These are phyloP conservation scores for Chaetoderma sp. DNA, from an alignment of 2,888 invertebrate species.

Conservation along the genomic window DNA sequence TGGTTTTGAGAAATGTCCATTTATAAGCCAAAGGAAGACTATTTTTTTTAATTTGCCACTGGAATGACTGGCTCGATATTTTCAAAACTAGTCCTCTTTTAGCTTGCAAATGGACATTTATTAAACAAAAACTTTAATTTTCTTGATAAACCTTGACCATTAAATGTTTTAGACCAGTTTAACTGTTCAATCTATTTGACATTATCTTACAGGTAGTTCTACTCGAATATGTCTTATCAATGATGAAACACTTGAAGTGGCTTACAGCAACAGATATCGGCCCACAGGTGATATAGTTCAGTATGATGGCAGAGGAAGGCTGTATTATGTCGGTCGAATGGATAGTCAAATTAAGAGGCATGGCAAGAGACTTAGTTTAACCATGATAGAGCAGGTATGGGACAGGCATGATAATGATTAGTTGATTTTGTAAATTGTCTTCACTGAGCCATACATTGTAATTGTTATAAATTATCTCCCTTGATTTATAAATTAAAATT, in stretches of 20 bases:
- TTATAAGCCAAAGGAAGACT: no score
- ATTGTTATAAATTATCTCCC: no score
- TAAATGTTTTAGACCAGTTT: no score
- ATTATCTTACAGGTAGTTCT: slow-evolving; percentile 41
- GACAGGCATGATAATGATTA: background rate
- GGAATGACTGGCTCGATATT: no score
- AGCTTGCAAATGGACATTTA: no score
- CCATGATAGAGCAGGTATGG: slow-evolving; percentile 58
- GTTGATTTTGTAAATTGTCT: background rate
- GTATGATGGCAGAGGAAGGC: slow-evolving; percentile 54
- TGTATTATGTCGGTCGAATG: slow-evolving; percentile 73
- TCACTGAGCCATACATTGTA: background rate
- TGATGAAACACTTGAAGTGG: slow-evolving; percentile 56
- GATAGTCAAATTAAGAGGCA: slow-evolving; percentile 82
- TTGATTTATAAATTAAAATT: no score
- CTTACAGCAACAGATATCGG: background rate
- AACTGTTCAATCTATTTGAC: no score
- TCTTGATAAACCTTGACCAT: no score
- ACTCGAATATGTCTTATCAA: slow-evolving; percentile 58
- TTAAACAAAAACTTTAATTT: no score
- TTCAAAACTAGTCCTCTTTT: no score
- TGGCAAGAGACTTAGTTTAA: slow-evolving; percentile 79
- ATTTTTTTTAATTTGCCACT: no score
- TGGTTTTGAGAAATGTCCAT: no score
- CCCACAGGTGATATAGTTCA: slow-evolving; percentile 81